Evolutionary conservation across 2,113 vertebrate genomes (phyloP).

Genomic region (Quiscalus mexicanus): DNA sequence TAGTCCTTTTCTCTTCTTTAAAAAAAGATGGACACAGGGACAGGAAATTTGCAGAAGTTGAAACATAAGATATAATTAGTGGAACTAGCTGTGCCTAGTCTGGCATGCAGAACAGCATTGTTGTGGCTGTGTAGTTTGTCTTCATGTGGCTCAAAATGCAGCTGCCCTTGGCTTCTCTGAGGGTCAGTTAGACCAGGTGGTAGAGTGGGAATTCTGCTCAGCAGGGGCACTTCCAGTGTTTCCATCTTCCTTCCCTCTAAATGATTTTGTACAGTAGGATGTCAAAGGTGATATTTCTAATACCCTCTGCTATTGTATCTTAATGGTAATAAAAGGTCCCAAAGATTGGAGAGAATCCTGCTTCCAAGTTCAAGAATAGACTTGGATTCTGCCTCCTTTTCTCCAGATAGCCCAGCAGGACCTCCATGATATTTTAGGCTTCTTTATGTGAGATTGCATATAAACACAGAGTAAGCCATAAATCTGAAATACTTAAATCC

Average conservation of each 20-base stretch:
- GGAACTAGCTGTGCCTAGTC: neutral
- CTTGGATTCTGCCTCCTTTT: neutral
- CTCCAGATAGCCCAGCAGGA: neutral
- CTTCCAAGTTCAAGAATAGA: neutral
- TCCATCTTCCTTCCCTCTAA: neutral
- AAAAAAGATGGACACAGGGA: conserved; percentile 69
- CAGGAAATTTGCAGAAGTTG: conserved; percentile 66
- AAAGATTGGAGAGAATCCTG: neutral
- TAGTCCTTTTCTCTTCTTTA: neutral
- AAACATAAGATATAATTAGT: conserved; percentile 69
- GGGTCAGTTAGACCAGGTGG: neutral
- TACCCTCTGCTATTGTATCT: neutral
- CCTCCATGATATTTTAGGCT: neutral
- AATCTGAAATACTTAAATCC: neutral
- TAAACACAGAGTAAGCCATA: neutral
- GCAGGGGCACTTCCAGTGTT: neutral
- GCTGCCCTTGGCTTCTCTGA: neutral
- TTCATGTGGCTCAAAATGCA: neutral
- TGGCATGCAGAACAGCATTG: neutral
- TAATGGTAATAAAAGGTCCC: neutral
- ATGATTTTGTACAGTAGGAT: neutral
- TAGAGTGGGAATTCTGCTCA: neutral
- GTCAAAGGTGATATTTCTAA: neutral
- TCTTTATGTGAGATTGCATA: neutral
- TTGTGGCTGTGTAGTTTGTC: neutral